Base-by-base conservation (phyloP, 2,888 invertebrate species). In the Ariolimax columbianus region DNA sequence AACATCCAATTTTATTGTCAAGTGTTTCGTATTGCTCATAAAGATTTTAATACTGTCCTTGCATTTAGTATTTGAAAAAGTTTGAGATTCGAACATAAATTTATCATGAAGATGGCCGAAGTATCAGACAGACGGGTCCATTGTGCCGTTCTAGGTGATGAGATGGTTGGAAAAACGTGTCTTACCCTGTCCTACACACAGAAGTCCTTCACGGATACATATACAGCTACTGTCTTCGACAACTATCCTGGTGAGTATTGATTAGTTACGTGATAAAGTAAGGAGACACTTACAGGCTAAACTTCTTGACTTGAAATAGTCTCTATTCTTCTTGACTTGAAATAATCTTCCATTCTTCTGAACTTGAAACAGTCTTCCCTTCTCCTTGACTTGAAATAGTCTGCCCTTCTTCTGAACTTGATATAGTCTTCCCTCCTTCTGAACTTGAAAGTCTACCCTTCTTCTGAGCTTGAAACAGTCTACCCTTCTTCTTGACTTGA, bases 121-220 rank as follows among this genome's bases (percentile, higher is more conserved):
- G 80, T 81, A 26, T 68, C 81, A 2, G 83, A 86, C 66, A 89
- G 89, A 70, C 86, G 87, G 63, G 87, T 90, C 14, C 90, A 90
- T 83, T 91, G 91, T 78, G 90, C 90, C 33, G 73, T 91, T 30
- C 88, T 91, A 30, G 91, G 91, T 0, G 91, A 91, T 70, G 91
- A 90, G 17, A 91, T 91, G 91, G 90, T 91, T 9, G 91, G 91
- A 14, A 91, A 91, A 81, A 90, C 90, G 33, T 89, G 90, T 63
- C 73, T 91, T 59, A 89, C 90, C n/a, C 88, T 89, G 40, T 88
- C 88, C 68, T 90, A 90, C 86, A 85, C 89, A 36, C 86, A 90
- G 51, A 88, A 90, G 30, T 59, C 77, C 11, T 88, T 87, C 70
- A 83, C 81, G 66, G 87, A 88, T 33, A 77, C 80, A 30, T 88